These are phyloP conservation scores for Naja naja DNA, from an alignment of 2,113 vertebrate species.

Conservation along the genomic window DNA sequence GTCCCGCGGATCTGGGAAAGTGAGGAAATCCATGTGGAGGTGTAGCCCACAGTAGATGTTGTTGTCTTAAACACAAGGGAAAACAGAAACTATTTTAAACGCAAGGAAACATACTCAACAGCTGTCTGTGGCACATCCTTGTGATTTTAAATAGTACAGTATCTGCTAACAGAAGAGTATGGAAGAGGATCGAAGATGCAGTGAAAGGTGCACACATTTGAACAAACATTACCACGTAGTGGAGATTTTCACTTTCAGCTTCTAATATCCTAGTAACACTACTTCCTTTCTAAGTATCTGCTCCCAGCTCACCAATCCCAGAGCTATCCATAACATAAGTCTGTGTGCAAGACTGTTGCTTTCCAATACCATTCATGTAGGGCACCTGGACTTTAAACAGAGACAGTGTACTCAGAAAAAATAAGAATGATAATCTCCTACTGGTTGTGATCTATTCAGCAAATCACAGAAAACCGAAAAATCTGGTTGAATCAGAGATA, in stretches of 20 bases:
- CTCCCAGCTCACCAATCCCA: not conserved
- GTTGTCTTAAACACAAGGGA: slow-evolving; percentile 48
- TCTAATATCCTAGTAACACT: not conserved
- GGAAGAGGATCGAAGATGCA: not conserved
- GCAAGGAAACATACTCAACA: not conserved
- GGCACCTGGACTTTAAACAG: not conserved
- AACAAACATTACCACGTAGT: not conserved
- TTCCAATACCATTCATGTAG: not conserved
- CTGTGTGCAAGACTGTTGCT: not conserved
- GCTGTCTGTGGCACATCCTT: not conserved
- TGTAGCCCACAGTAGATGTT: slow-evolving; percentile 65
- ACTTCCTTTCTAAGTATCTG: not conserved
- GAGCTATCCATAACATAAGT: not conserved
- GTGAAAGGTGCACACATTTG: not conserved
- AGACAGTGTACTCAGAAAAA: not conserved
- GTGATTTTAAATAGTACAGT: not conserved
- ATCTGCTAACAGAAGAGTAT: not conserved
- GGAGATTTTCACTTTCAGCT: not conserved
- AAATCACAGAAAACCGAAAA: not conserved
- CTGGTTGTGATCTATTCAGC: not conserved
- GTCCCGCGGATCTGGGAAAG: slow-evolving; percentile 65
- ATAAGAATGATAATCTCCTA: not conserved
- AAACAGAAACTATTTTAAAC: not conserved
- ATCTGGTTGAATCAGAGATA: not conserved
- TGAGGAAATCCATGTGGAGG: slow-evolving; percentile 68